Evolutionary conservation across 2,797 vertebrate genomes (phyloP).

Genomic region (Epinephelus coioides): DNA sequence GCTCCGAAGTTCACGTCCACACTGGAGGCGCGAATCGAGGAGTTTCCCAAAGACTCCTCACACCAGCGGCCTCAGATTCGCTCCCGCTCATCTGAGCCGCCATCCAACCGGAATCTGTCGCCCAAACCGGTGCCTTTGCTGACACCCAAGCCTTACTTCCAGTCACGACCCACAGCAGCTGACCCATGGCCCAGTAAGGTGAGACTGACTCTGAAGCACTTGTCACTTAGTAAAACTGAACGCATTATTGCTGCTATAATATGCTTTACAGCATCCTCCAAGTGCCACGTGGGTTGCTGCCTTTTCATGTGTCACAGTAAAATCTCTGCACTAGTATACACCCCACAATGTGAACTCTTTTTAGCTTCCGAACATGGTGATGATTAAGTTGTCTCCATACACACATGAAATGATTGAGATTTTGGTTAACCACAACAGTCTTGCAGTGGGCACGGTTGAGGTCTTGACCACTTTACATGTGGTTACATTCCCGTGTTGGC

Average conservation of each 20-base stretch:
- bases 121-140: constrained; percentile 92
- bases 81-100: constrained; percentile 78
- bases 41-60: constrained; percentile 75
- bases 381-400: neutral
- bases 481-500: constrained; percentile 25
- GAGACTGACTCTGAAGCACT: constrained; percentile 20
- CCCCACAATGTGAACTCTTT: neutral
- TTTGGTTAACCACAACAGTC: neutral
- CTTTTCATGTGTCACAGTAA: neutral
- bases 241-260: too few species aligned
- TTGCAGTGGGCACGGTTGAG: neutral
- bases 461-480: constrained; percentile 43
- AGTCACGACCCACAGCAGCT: constrained; percentile 51
- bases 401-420: neutral
- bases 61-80: constrained; percentile 83
- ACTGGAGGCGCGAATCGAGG: constrained; percentile 91
- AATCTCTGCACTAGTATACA: neutral
- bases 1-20: constrained; percentile 95
- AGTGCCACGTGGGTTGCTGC: neutral
- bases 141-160: constrained; percentile 92
- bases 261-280: neutral
- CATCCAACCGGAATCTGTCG: constrained; percentile 83
- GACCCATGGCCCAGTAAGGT: constrained; percentile 73
- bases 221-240: too few species aligned
- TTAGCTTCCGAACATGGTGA: neutral